Conservation (phyloP, 1,140 invertebrate species). For the Drosophila parvula region DNA sequence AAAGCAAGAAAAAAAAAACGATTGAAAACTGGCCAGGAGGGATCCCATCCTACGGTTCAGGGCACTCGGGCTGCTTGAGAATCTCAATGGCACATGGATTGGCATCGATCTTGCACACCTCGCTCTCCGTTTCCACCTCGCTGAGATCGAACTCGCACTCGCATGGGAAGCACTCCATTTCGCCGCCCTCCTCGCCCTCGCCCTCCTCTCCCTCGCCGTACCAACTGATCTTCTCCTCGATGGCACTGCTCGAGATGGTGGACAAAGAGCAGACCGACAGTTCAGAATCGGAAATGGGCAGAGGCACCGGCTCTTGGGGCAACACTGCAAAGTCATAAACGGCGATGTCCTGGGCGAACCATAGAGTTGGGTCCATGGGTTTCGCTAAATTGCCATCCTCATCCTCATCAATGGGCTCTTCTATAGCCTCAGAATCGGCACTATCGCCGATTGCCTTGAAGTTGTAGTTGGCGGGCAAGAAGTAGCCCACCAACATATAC, state of each 20-base stretch:
- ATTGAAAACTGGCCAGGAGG: neutral
- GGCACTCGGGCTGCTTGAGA: conserved; percentile 59
- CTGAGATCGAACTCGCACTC: conserved; percentile 65
- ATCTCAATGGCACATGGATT: conserved; percentile 75
- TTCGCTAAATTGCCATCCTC: conserved; percentile 48
- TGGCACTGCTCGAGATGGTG: conserved; percentile 48
- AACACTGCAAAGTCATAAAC: conserved; percentile 87
- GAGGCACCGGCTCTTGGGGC: conserved; percentile 87
- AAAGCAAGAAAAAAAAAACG: conserved; percentile 11
- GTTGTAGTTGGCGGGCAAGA: conserved; percentile 55
- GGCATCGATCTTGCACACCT: conserved; percentile 61
- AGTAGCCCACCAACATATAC: conserved; percentile 88
- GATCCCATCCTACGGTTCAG: conserved; percentile 16
- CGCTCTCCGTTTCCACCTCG: conserved; percentile 59
- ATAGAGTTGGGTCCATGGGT: conserved; percentile 84
- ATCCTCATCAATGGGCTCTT: conserved; percentile 84
- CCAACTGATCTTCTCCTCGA: conserved; percentile 63
- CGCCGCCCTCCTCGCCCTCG: conserved; percentile 68
- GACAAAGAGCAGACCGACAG: conserved; percentile 80
- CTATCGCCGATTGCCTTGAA: conserved; percentile 4
- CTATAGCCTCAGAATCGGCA: conserved; percentile 77
- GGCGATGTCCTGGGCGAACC: conserved; percentile 88
- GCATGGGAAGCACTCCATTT: conserved; percentile 66
- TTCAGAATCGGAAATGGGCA: conserved; percentile 86
- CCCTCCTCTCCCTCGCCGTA: conserved; percentile 79